Conservation (phyloP, 2,113 vertebrate genomes). For the Tetrax tetrax region DNA sequence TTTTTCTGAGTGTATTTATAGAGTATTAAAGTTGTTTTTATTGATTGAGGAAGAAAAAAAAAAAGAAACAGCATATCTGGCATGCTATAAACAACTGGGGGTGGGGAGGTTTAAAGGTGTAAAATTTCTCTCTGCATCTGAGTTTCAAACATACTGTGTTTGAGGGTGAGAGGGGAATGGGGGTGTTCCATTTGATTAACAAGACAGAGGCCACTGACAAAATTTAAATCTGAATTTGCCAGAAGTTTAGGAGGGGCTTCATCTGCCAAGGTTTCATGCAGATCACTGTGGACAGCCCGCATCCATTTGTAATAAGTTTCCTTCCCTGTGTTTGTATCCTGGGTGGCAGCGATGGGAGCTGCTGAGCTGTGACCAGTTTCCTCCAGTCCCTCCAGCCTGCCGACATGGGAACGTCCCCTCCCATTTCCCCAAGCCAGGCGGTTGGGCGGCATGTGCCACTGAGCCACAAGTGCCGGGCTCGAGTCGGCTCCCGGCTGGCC, state of each 20-base stretch:
- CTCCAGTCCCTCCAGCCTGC: neutral
- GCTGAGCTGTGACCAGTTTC: neutral
- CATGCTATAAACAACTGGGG: neutral
- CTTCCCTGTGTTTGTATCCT: neutral
- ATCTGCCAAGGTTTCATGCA: neutral
- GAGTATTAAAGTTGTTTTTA: neutral
- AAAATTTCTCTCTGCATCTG: neutral
- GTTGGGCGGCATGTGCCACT: rapidly evolving
- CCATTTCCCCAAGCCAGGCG: neutral
- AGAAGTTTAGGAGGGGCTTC: neutral
- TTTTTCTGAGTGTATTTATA: neutral
- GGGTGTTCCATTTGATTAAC: neutral
- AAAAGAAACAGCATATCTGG: neutral
- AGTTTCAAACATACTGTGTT: neutral
- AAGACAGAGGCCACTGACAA: neutral
- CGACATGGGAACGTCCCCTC: neutral
- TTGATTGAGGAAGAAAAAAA: neutral
- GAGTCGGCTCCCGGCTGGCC: rapidly evolving
- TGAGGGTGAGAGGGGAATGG: neutral
- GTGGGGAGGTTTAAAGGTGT: neutral
- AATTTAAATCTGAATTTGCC: neutral
- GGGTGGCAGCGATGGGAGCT: rapidly evolving
- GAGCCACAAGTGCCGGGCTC: rapidly evolving
- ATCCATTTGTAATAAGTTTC: neutral
- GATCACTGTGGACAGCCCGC: rapidly evolving